Percentiles rank a stretch among this genome's conserved stretches.
Evolutionary conservation across 2,888 invertebrate genomes (phyloP).

Genomic region (Archaeoteleia sp.): DNA sequence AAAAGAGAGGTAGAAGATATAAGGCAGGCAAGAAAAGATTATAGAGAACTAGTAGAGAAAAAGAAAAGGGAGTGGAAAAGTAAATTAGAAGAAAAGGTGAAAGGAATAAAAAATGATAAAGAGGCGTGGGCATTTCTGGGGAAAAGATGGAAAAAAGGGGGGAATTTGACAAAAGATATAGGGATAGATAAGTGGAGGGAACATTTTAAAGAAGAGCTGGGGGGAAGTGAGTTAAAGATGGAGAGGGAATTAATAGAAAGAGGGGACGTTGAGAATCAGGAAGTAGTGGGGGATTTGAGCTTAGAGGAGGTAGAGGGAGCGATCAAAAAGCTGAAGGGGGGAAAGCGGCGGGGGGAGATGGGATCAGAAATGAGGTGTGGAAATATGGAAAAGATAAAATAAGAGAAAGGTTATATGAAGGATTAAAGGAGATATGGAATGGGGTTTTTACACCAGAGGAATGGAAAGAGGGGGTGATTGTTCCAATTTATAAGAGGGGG

Average conservation of each 20-base stretch:
- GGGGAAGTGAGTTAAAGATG: neutral
- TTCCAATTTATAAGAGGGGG: slow-evolving; percentile 39
- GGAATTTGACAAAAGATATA: slow-evolving; percentile 6
- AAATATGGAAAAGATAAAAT: slow-evolving; percentile 1
- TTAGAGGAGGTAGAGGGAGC: slow-evolving; percentile 4
- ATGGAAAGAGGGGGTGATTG: slow-evolving; percentile 39
- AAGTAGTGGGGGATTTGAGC: slow-evolving; percentile 10
- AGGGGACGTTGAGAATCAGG: slow-evolving; percentile 6
- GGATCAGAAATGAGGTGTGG: slow-evolving; percentile 32
- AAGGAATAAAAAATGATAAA: neutral
- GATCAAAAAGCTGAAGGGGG: neutral
- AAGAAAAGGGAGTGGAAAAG: no score
- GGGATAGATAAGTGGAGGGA: slow-evolving; percentile 23
- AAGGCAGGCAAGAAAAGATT: no score
- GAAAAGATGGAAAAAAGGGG: slow-evolving; percentile 8
- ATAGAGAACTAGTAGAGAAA: no score
- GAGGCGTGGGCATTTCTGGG: slow-evolving; percentile 1
- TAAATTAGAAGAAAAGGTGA: no score
- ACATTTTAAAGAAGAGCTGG: slow-evolving; percentile 23
- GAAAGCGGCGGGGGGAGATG: slow-evolving; percentile 33
- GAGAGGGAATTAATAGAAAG: neutral
- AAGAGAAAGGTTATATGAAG: slow-evolving; percentile 2
- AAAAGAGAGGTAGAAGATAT: no score
- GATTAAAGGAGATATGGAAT: slow-evolving; percentile 16
- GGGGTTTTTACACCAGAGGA: slow-evolving; percentile 33